Evolutionary conservation across 2,888 invertebrate genomes (phyloP).

Genomic region (Athalia circularis): DNA sequence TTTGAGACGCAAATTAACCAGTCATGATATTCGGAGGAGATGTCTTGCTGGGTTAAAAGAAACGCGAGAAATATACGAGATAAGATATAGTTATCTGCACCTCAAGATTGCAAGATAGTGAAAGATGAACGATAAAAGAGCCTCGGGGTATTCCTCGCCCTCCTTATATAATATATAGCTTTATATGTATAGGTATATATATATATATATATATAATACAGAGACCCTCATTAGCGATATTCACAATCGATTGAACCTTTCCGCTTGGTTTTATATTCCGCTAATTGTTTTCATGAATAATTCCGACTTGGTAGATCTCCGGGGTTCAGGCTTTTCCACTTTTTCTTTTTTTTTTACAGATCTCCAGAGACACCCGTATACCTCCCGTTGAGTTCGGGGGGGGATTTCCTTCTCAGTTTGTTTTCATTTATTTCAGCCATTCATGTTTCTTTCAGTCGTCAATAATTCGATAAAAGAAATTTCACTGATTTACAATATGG

Average conservation of each 20-base stretch:
- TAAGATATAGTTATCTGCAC: neutral
- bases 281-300: slow-evolving; percentile 46
- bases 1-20: slow-evolving; percentile 65
- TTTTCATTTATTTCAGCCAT: neutral
- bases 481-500: neutral
- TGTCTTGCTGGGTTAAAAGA: slow-evolving; percentile 58
- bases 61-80: slow-evolving; percentile 58
- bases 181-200: no score
- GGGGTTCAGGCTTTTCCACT: neutral
- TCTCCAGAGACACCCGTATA: slow-evolving; percentile 24
- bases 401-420: neutral
- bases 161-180: no score
- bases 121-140: neutral
- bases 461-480: slow-evolving; percentile 18
- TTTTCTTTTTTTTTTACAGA: neutral
- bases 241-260: slow-evolving; percentile 46
- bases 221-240: slow-evolving; percentile 43
- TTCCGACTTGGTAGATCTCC: slow-evolving; percentile 42
- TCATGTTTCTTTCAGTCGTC: neutral
- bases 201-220: no score
- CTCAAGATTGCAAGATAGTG: no score
- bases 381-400: neutral
- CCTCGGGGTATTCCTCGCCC: neutral
- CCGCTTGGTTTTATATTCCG: slow-evolving; percentile 40
- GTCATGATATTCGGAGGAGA: slow-evolving; percentile 23